A percentile compares a stretch with the other conserved stretches of the same genome.
phyloP scores from a whole-genome alignment of 1,140 invertebrate genomes.

The Drosophila rhopaloa region DNA sequence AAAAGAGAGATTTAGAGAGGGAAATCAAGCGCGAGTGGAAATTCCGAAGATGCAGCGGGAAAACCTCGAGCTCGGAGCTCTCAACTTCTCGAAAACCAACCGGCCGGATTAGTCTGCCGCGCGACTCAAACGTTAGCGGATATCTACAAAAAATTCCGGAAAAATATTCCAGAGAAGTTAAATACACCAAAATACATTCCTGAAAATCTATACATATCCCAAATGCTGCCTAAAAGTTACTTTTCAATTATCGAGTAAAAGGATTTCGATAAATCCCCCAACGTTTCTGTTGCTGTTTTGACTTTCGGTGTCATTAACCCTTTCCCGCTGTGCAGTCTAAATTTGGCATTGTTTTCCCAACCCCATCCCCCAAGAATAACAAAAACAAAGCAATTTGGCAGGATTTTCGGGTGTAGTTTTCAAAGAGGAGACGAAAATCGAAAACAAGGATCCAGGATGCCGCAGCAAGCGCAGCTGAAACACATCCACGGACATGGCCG shows the following conservation, averaged over 20 bases:
- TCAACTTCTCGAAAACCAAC: conserved; percentile 48
- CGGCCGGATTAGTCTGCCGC: conserved; percentile 73
- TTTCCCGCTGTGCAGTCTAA: conserved; percentile 10
- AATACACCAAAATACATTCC: conserved; percentile 34
- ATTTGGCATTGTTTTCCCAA: conserved; percentile 27
- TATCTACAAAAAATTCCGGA: conserved; percentile 11
- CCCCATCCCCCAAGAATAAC: conserved; percentile 1
- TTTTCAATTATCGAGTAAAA: conserved; percentile 10
- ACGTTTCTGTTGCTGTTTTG: conserved; percentile 4
- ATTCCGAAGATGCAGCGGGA: conserved; percentile 35
- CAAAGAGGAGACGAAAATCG: not conserved
- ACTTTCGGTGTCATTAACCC: conserved; percentile 45
- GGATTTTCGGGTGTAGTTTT: conserved; percentile 20
- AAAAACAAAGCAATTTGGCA: conserved; percentile 26
- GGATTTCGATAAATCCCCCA: conserved; percentile 9
- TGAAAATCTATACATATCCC: conserved; percentile 36
- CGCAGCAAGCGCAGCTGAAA: conserved; percentile 62
- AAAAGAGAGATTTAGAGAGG: conserved; percentile 29
- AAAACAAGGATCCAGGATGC: conserved; percentile 49
- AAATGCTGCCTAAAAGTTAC: conserved; percentile 6
- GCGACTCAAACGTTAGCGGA: conserved; percentile 67
- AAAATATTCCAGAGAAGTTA: conserved; percentile 12
- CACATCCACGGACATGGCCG: conserved; percentile 62
- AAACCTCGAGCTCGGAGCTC: conserved; percentile 30
- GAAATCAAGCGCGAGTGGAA: conserved; percentile 20